Evolutionary conservation across 2,797 vertebrate genomes (phyloP).

Genomic region (Liasis olivaceus): DNA sequence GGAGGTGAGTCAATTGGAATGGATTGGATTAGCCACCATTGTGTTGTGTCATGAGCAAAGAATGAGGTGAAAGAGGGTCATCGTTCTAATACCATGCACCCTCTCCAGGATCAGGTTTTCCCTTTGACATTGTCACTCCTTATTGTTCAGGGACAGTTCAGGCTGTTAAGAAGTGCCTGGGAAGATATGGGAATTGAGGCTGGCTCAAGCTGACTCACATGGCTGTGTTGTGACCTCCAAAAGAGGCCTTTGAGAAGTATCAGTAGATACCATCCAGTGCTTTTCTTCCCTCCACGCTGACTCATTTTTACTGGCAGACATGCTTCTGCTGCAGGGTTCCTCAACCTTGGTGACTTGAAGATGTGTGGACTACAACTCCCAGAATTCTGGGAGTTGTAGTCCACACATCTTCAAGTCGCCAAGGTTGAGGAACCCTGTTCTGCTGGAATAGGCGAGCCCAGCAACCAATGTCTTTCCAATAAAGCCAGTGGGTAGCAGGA

Average conservation of each 20-base stretch:
- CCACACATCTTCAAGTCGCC: too few species aligned
- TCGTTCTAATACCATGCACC: not conserved
- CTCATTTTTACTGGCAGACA: not conserved
- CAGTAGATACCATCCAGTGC: not conserved
- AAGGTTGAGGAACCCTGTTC: too few species aligned
- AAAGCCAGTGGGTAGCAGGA: not conserved
- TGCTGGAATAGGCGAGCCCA: not conserved
- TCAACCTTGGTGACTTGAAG: too few species aligned
- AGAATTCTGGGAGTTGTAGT: too few species aligned
- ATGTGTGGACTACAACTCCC: too few species aligned
- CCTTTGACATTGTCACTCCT: not conserved
- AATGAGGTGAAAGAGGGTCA: not conserved
- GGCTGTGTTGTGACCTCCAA: not conserved
- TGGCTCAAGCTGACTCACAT: not conserved
- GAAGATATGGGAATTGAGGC: not conserved
- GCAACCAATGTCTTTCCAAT: not conserved
- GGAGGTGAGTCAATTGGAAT: not conserved
- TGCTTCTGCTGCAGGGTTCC: too few species aligned
- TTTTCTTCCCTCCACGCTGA: not conserved
- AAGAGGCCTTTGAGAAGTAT: not conserved
- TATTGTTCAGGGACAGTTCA: not conserved
- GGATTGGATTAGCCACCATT: not conserved
- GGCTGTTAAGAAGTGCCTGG: not conserved
- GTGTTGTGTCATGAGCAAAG: not conserved
- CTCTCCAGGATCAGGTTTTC: not conserved